phyloP scores from a whole-genome alignment of 2,888 invertebrate genomes.

The Cotesia congregata region DNA sequence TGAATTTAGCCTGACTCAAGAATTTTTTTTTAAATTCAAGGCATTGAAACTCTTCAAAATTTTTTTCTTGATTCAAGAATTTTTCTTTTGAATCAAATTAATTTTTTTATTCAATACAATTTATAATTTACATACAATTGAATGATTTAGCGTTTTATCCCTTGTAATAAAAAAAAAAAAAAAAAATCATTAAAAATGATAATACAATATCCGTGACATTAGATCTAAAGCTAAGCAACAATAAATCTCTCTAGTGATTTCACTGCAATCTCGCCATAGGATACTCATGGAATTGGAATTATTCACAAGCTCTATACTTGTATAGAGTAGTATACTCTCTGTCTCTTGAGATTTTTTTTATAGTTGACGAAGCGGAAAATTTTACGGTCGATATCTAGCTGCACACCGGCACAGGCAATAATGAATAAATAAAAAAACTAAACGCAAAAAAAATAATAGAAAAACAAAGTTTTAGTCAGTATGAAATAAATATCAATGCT shows the following conservation, averaged over 20 bases:
- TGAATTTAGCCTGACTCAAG: too few relatives aligned
- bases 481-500: neutral
- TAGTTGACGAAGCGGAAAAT: slow-evolving; percentile 21
- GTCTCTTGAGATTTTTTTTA: slow-evolving; percentile 22
- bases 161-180: neutral
- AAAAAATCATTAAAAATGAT: neutral
- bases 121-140: too few relatives aligned
- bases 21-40: too few relatives aligned
- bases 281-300: slow-evolving; percentile 14
- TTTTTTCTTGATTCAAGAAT: too few relatives aligned
- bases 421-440: slow-evolving; percentile 2
- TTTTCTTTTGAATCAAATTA: too few relatives aligned
- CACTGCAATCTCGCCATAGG: neutral
- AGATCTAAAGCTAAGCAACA: neutral
- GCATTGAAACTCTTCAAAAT: too few relatives aligned
- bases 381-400: slow-evolving; percentile 15
- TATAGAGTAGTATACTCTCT: neutral
- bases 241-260: slow-evolving; percentile 9
- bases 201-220: neutral
- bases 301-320: slow-evolving; percentile 2
- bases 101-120: too few relatives aligned
- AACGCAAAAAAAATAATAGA: slow-evolving; percentile 5
- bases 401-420: slow-evolving; percentile 1
- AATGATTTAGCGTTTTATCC: too few relatives aligned
- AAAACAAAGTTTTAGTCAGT: neutral